Evolutionary conservation across 2,113 vertebrate genomes (phyloP).

Genomic region (Oreochromis tanganicae): DNA sequence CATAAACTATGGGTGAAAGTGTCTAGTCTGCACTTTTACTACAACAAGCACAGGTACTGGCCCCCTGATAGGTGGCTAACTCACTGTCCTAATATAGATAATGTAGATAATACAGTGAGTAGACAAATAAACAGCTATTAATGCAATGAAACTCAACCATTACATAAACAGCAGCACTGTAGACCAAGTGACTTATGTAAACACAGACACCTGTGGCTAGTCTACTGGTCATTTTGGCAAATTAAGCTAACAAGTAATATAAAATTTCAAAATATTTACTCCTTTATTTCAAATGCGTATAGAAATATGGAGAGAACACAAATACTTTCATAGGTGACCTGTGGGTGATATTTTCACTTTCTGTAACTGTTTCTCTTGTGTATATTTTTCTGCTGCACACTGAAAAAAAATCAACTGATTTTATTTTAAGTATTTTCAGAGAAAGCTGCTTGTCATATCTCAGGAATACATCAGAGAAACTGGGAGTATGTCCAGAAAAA

Average conservation of each 20-base stretch:
- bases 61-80: background rate
- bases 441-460: background rate
- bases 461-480: background rate
- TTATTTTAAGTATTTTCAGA: background rate
- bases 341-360: background rate
- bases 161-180: background rate
- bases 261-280: background rate
- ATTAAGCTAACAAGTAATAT: background rate
- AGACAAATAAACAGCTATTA: background rate
- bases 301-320: background rate
- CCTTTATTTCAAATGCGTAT: background rate
- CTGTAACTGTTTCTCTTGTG: background rate
- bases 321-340: background rate
- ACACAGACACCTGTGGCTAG: background rate
- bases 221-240: background rate
- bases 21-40: background rate
- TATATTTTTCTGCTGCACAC: background rate
- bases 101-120: background rate
- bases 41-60: background rate
- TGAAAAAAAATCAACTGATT: background rate
- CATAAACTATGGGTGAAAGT: background rate
- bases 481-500: accelerated
- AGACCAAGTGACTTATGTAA: background rate
- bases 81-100: background rate
- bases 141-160: background rate